Percentiles rank a stretch among this genome's conserved stretches.
phyloP scores from a whole-genome alignment of 2,113 vertebrate species.

The Grantiella picta region DNA sequence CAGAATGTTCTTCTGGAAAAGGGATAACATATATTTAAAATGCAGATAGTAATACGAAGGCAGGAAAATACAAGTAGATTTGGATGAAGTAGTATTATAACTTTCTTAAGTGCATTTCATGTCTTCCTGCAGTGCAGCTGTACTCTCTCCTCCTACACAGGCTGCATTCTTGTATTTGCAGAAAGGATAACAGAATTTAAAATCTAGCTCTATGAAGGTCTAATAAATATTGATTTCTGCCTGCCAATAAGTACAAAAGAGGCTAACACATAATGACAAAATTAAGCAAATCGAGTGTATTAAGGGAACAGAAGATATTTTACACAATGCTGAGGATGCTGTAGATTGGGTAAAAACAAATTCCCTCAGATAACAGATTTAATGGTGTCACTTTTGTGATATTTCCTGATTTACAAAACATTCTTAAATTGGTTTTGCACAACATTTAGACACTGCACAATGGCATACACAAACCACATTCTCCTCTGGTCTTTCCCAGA shows the following conservation, averaged over 20 bases:
- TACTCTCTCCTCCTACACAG: background rate
- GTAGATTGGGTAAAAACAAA: background rate
- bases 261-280: background rate
- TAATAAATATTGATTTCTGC: background rate
- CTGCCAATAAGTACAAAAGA: background rate
- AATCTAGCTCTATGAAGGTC: background rate
- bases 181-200: background rate
- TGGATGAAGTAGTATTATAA: background rate
- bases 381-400: background rate
- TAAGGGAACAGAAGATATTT: background rate
- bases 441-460: background rate
- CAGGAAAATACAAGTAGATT: background rate
- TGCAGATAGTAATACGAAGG: background rate
- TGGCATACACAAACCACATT: background rate
- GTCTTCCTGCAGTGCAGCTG: background rate
- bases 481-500: background rate
- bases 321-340: background rate
- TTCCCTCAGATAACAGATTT: background rate
- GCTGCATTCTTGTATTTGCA: background rate
- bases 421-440: background rate
- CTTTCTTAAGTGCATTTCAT: background rate
- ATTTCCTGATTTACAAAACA: background rate
- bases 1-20: conserved; percentile 10
- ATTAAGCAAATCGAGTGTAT: background rate
- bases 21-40: background rate